These are phyloP conservation scores for Ormyrus rosae DNA, from an alignment of 2,888 invertebrate species.

Conservation along the genomic window DNA sequence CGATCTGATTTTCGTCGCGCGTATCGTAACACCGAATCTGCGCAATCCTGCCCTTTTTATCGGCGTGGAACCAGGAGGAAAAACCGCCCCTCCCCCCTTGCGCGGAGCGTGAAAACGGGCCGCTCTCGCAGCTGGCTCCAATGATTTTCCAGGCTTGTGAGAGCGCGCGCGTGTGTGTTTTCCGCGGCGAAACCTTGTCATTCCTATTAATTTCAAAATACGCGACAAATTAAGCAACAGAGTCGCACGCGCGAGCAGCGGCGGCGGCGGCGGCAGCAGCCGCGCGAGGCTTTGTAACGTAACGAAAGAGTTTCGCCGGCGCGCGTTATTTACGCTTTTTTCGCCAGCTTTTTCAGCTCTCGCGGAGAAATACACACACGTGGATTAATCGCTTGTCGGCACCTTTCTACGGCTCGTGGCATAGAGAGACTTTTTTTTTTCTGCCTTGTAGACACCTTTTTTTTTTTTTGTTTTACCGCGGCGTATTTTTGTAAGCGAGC, in stretches of 20 bases:
- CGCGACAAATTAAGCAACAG: slow-evolving; percentile 45
- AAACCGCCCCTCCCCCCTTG: neutral
- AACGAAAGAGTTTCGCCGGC: slow-evolving; percentile 32
- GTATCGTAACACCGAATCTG: slow-evolving; percentile 20
- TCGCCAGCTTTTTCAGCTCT: neutral
- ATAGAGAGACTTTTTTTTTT: neutral
- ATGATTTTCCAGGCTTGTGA: slow-evolving; percentile 19
- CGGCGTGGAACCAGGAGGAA: neutral
- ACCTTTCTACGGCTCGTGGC: slow-evolving; percentile 15
- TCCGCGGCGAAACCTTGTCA: slow-evolving; percentile 46
- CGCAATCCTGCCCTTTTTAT: neutral
- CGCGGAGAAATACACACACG: slow-evolving; percentile 20
- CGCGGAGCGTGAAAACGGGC: slow-evolving; percentile 21
- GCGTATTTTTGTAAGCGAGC: too few species aligned
- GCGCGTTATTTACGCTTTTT: slow-evolving; percentile 30
- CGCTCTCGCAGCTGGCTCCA: neutral
- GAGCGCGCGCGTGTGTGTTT: slow-evolving; percentile 23
- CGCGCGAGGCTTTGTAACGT: slow-evolving; percentile 11
- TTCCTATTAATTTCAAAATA: slow-evolving; percentile 50
- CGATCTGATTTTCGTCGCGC: slow-evolving; percentile 28
- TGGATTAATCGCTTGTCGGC: slow-evolving; percentile 37
- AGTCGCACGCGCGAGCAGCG: neutral
- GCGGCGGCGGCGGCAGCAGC: too few species aligned
- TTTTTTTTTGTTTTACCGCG: too few species aligned
- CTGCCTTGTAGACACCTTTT: too few species aligned